These are phyloP conservation scores for Chrysocyon brachyurus DNA, from an alignment of 2,797 vertebrate species.

Conservation along the genomic window DNA sequence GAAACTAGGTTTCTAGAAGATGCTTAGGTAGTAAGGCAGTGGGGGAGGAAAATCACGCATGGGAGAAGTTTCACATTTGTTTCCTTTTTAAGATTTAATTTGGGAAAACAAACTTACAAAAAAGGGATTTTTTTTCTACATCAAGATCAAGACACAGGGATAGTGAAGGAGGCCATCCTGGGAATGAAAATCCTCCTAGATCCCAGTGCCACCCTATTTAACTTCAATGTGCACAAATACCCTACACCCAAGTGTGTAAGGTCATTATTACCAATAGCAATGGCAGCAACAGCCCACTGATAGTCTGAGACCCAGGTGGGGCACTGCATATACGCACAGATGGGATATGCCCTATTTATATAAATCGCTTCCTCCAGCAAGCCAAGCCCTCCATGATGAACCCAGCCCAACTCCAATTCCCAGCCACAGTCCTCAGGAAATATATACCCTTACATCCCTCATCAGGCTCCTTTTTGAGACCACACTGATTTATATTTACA, in stretches of 20 bases:
- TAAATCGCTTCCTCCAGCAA: not conserved
- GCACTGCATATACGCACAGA: not conserved
- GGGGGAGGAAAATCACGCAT: not conserved
- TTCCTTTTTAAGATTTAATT: slow-evolving; percentile 47
- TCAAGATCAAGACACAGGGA: not conserved
- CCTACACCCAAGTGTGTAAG: not conserved
- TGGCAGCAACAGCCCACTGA: not conserved
- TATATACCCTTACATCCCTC: not conserved
- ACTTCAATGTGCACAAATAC: not conserved
- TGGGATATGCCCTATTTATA: not conserved
- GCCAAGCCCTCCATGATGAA: not conserved
- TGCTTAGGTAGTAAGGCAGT: not conserved
- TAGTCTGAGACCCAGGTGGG: not conserved
- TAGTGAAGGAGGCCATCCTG: not conserved
- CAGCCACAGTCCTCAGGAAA: not conserved
- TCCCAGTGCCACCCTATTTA: not conserved
- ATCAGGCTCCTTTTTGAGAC: not conserved
- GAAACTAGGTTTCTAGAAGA: slow-evolving; percentile 64
- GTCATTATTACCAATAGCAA: not conserved
- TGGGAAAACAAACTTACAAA: not conserved
- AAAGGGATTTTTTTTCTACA: slow-evolving; percentile 38
- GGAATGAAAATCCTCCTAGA: not conserved
- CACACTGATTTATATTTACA: not conserved
- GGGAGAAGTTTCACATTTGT: not conserved
- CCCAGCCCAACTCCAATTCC: not conserved